Base-by-base conservation (phyloP, 2,797 vertebrate genomes). In the Steatocranus sp. region DNA sequence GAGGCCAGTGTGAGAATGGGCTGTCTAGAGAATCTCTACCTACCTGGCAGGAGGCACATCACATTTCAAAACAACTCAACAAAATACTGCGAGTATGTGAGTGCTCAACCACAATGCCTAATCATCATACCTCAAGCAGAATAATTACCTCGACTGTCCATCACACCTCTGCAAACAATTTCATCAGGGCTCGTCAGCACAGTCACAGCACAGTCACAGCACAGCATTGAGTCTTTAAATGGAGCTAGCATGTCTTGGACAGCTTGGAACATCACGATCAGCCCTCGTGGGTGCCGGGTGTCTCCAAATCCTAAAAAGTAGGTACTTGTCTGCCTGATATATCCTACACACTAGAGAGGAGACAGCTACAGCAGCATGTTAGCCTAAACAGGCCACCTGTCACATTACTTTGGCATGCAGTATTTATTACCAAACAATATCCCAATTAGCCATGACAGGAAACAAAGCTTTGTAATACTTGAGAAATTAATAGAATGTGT, bases 91-190 rank as follows among this genome's bases (percentile, higher is more conserved):
- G 2, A 73, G 79, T 6, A 18, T 18, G 75, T 30, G 77, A 74
- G 86, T 75, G 84, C 79, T 83, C 76, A 63, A 76, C 61, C 89
- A 76, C 86, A 74, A 85, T 58, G 76, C 80, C 89, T 86, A 80
- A 88, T 90, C 83, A 89, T 86, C 82, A 79, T 66, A 86, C 83
- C 87, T 85, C 75, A 76, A 88, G 88, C 76, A 51, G 85, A 87
- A 91, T 88, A 86, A 93, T 91, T 87, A 91, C 89, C 85, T 61
- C 51, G 2, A 54, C 86, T 87, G 91, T 92, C 91, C 90, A 83
- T 94, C 92, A 93, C 81, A 77, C 46, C 83, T 83, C 87, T 81
- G 87, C 89, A 84, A 90, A 89, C 83, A 56, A 61, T 85, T 82
- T 85, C 56, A 87, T 89, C 83, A 79, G 36, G 90, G 18, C 83